These are phyloP conservation scores for Cyphomyrus discorhynchus DNA, from an alignment of 2,113 vertebrate species.

Conservation along the genomic window DNA sequence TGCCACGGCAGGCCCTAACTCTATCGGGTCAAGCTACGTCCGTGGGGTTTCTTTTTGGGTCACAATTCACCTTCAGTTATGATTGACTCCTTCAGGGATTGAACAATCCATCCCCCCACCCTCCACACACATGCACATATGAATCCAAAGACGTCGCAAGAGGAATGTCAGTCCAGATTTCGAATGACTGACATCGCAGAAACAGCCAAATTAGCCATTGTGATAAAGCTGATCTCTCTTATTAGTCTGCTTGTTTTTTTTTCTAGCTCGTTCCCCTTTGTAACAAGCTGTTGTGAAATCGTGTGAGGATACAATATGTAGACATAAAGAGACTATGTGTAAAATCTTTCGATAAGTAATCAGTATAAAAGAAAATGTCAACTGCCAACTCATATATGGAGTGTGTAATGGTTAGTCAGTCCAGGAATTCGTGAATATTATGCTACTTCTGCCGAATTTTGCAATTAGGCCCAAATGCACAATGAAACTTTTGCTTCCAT, in stretches of 20 bases:
- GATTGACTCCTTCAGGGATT: slow-evolving; percentile 56
- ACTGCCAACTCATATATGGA: neutral
- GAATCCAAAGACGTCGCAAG: slow-evolving; percentile 50
- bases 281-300: neutral
- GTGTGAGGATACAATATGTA: neutral
- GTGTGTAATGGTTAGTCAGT: neutral
- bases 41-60: slow-evolving; percentile 50
- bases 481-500: neutral
- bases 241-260: neutral
- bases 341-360: neutral
- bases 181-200: slow-evolving; percentile 58
- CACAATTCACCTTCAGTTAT: slow-evolving; percentile 57
- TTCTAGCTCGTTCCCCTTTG: neutral
- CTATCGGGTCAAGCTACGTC: slow-evolving; percentile 30
- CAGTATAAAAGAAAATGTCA: neutral
- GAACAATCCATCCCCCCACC: slow-evolving; percentile 52
- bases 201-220: slow-evolving; percentile 7
- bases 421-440: neutral
- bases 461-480: neutral
- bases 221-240: slow-evolving; percentile 37
- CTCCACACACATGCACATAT: slow-evolving; percentile 35
- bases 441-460: neutral
- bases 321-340: neutral
- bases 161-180: slow-evolving; percentile 55
- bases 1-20: neutral